Percentiles rank a stretch among this genome's conserved stretches.
Evolutionary conservation across 2,113 vertebrate species (phyloP).

Genomic region (Synodontis membranacea): DNA sequence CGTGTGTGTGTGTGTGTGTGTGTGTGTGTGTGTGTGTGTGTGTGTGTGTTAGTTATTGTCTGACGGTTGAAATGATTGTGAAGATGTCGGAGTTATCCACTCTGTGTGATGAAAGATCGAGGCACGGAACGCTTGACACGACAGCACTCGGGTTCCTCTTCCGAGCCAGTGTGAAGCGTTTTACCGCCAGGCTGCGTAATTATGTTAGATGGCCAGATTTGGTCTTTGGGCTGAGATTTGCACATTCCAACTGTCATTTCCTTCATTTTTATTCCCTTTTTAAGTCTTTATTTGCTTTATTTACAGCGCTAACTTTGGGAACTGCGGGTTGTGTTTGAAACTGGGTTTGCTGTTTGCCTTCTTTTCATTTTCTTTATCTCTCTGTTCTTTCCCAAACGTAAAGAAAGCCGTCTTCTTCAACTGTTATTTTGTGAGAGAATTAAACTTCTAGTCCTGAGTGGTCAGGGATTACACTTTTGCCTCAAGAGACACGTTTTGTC

Average conservation of each 20-base stretch:
- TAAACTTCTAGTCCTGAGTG: slow-evolving; percentile 22
- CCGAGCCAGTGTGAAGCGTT: not conserved
- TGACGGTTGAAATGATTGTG: not conserved
- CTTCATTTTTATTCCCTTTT: not conserved
- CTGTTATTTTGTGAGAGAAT: slow-evolving; percentile 12
- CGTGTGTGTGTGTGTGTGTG: not conserved
- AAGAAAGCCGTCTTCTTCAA: not conserved
- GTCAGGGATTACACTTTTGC: slow-evolving; percentile 31
- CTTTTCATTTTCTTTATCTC: slow-evolving; percentile 34
- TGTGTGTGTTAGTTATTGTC: not conserved
- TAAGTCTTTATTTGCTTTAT: not conserved
- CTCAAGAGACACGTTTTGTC: slow-evolving; percentile 25
- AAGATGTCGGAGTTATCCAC: not conserved
- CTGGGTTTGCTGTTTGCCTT: slow-evolving; percentile 19
- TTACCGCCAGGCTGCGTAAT: not conserved
- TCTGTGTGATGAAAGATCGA: not conserved
- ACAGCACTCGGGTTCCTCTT: not conserved
- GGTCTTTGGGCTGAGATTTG: not conserved
- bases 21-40: not conserved
- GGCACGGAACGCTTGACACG: not conserved
- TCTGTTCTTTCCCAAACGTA: not conserved
- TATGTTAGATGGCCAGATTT: not conserved
- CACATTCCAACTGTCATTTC: not conserved
- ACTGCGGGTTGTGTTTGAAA: slow-evolving; percentile 46
- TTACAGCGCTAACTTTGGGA: not conserved